Conservation (phyloP, 1,140 invertebrate genomes). For the Drosophila athabasca region DNA sequence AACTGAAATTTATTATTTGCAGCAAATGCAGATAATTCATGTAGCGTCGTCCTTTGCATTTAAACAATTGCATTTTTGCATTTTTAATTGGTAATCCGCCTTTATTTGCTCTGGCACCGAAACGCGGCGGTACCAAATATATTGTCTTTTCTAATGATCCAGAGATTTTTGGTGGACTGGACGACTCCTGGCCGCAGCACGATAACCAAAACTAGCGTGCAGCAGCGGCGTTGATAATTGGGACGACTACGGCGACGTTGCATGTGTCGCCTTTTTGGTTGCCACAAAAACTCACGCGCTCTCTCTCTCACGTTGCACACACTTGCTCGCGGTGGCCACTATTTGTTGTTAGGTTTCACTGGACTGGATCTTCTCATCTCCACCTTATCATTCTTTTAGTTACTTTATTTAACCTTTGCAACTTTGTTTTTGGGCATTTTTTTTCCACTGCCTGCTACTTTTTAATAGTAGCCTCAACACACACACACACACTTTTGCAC, state of each 20-base stretch:
- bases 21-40: constrained; percentile 37
- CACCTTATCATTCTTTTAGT: constrained; percentile 17
- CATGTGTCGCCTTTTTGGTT: too few relatives aligned
- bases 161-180: too few relatives aligned
- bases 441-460: constrained; percentile 42
- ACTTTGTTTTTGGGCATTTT: constrained; percentile 71
- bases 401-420: constrained; percentile 57
- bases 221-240: too few relatives aligned
- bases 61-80: constrained; percentile 66
- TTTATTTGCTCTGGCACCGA: too few relatives aligned
- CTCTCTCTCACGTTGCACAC: constrained; percentile 21
- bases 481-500: constrained; percentile 18
- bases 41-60: constrained; percentile 63
- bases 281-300: constrained; percentile 4
- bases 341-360: constrained; percentile 17
- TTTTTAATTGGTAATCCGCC: not conserved
- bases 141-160: too few relatives aligned
- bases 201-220: too few relatives aligned
- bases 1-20: constrained; percentile 9
- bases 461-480: constrained; percentile 55
- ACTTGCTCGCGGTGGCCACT: constrained; percentile 30
- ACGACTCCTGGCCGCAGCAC: too few relatives aligned
- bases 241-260: too few relatives aligned
- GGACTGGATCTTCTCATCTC: too few relatives aligned
- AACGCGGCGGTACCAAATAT: too few relatives aligned